These are phyloP conservation scores for Mythimna lalbum DNA, from an alignment of 2,888 invertebrate genomes.

Conservation along the genomic window DNA sequence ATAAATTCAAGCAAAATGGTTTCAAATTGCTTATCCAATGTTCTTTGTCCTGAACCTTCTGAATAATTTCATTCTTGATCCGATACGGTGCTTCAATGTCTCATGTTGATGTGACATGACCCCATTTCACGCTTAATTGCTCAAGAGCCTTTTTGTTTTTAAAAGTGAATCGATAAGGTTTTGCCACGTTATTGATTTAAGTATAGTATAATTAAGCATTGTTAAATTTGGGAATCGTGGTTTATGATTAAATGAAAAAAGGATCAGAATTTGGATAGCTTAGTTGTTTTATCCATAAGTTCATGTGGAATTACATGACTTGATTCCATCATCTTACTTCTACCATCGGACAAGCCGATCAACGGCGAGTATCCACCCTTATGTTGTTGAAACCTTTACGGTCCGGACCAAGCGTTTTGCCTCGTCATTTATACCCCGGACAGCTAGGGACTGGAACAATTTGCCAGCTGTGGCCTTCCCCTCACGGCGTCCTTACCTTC, in stretches of 20 bases:
- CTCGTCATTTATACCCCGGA: too few relatives aligned
- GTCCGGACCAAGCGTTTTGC: too few relatives aligned
- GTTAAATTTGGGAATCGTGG: not conserved
- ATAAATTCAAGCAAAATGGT: not conserved
- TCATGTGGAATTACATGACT: too few relatives aligned
- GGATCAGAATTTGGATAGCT: not conserved
- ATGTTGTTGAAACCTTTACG: too few relatives aligned
- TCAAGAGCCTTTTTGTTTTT: conserved; percentile 56
- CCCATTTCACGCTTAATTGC: conserved; percentile 76
- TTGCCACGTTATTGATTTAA: conserved; percentile 37
- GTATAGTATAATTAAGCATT: not conserved
- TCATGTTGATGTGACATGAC: conserved; percentile 71
- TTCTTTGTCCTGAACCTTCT: conserved; percentile 23
- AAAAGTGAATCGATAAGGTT: conserved; percentile 48
- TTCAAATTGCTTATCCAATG: not conserved
- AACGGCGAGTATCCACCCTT: too few relatives aligned
- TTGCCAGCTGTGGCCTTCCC: too few relatives aligned
- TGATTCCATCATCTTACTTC: too few relatives aligned
- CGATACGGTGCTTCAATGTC: conserved; percentile 62
- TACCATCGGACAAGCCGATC: too few relatives aligned
- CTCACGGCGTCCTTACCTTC: too few relatives aligned
- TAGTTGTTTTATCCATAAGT: not conserved
- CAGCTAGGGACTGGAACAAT: too few relatives aligned
- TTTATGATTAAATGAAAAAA: too few relatives aligned
- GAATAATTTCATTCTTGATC: not conserved